A percentile compares a stretch with the other conserved stretches of the same genome.
Evolutionary conservation across 2,113 vertebrate genomes (phyloP).

Genomic region (Ramphastos sulfuratus): DNA sequence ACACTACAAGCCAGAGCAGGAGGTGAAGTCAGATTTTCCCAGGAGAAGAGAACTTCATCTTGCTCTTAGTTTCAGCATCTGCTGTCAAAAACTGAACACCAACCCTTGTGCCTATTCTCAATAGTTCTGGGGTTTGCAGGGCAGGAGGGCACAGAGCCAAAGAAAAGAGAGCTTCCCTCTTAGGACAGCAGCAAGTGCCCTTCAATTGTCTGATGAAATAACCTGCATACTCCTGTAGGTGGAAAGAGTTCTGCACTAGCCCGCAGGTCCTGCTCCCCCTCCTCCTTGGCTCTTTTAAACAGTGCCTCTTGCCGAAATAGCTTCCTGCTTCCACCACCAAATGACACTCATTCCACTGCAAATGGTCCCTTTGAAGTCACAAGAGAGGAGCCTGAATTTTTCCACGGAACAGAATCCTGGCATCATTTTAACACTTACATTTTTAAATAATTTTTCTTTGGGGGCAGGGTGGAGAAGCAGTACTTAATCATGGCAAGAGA

Average conservation of each 20-base stretch:
- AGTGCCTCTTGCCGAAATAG: not conserved
- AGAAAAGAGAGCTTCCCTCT: accelerated
- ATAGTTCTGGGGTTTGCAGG: accelerated
- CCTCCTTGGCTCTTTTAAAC: not conserved
- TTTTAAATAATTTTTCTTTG: not conserved
- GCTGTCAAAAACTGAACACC: accelerated
- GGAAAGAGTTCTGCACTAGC: not conserved
- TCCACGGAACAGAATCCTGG: not conserved
- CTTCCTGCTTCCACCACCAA: conserved; percentile 48
- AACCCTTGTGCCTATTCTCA: not conserved
- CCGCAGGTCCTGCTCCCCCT: not conserved
- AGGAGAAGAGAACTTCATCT: not conserved
- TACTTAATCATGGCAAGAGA: not conserved
- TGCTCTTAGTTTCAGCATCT: not conserved
- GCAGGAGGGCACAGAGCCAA: not conserved
- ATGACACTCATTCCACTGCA: conserved; percentile 43
- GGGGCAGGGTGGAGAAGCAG: accelerated
- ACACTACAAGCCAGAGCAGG: not conserved
- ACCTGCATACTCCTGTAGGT: accelerated
- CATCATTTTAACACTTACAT: not conserved
- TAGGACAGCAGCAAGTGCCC: not conserved
- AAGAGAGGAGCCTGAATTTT: conserved; percentile 22
- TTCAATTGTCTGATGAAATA: not conserved
- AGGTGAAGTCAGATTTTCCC: not conserved
- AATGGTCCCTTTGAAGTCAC: conserved; percentile 2